Base-by-base conservation (phyloP, 2,888 invertebrate genomes). In the Microctonus brassicae region DNA sequence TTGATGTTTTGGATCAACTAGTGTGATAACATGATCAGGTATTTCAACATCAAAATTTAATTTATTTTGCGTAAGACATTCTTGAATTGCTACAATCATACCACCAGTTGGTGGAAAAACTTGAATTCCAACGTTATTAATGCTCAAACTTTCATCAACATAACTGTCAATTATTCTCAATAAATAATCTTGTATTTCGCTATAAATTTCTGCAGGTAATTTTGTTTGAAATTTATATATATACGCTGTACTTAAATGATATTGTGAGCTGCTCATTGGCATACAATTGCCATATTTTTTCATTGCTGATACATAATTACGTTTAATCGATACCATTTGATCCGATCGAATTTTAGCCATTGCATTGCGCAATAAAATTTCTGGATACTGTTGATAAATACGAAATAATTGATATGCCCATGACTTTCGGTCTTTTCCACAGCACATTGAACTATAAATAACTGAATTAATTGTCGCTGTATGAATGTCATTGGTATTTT, bases 371-470 rank as follows among this genome's bases (percentile, higher is more conserved):
- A 95, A 86, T 5, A 92, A 81, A 29, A 88, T 88, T 76, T 95
- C 94, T 0, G 93, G 90, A 84, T 92, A 95, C 75, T 92, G 92
- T 77, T 93, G 92, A 80, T 94, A 94, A 17, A 94, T 90, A 53
- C 79, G 60, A 78, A 92, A 93, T 73, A 94, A 88, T 76, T 93
- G 93, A 77, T 91, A 90, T 0, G 91, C 90, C 85, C 91, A 91
- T 0, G 91, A 90, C 0, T 90, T 89, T 79, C 92, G 91, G 77
- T 93, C 92, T 70, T 90, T 88, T 53, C 88, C 87, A 79, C 90
- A 90, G 71, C 91, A 91, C 80, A 94, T 88, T 0, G 92, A 91
- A 76, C 93, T 92, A 83, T 94, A 92, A 64, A 93, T 90, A 0
- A 94, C 88, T 17, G 90, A 89, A 77, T 90, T 90, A 0, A 93